These are phyloP conservation scores for Carassius carassius DNA, from an alignment of 2,113 vertebrate genomes.

Conservation along the genomic window DNA sequence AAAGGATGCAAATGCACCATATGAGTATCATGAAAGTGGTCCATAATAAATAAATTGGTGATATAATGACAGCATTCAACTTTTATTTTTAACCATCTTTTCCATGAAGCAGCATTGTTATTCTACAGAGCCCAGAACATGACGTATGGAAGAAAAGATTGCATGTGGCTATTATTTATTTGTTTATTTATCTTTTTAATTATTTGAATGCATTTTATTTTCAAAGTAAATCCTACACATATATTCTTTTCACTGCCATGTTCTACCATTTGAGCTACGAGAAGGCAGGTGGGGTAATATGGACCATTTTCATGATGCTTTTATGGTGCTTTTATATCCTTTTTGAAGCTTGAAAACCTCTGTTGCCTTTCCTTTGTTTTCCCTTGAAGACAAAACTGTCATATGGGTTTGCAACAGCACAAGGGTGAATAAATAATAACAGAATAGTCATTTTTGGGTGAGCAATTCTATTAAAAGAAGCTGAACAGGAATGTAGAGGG, in stretches of 20 bases:
- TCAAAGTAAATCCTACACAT: too few relatives aligned
- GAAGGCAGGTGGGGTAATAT: neutral
- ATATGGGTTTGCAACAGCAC: neutral
- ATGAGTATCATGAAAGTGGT: neutral
- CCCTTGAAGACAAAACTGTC: neutral
- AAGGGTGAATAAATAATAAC: neutral
- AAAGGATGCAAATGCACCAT: neutral
- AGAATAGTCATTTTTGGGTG: neutral
- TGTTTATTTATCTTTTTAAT: too few relatives aligned
- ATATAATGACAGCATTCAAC: neutral
- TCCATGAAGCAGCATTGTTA: neutral
- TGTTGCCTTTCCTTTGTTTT: neutral
- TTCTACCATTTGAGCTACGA: neutral
- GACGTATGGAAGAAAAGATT: neutral
- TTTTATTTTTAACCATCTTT: neutral
- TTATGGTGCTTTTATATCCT: neutral
- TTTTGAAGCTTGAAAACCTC: slow-evolving; percentile 1
- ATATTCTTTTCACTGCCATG: neutral
- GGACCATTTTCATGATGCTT: neutral
- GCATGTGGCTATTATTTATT: neutral
- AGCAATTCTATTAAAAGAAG: neutral
- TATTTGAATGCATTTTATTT: too few relatives aligned
- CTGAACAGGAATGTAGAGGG: neutral
- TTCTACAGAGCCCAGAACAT: neutral
- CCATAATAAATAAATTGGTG: neutral